These are phyloP conservation scores for Anticlea derivata DNA, from an alignment of 2,888 invertebrate species.

Conservation along the genomic window DNA sequence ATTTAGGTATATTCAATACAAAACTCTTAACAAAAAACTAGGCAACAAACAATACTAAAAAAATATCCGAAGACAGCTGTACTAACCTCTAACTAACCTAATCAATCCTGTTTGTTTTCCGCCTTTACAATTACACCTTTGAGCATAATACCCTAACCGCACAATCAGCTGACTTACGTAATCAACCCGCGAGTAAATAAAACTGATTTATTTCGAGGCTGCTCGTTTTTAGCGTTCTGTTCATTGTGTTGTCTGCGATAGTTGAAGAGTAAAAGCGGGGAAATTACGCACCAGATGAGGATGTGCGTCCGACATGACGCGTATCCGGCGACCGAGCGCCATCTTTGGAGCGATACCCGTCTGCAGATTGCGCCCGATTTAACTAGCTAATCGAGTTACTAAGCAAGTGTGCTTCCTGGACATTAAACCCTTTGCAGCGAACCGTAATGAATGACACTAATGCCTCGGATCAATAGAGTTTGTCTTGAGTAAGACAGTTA, in stretches of 20 bases:
- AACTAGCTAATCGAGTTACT: constrained; percentile 49
- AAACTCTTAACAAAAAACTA: too few relatives aligned
- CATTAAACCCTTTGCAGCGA: constrained; percentile 27
- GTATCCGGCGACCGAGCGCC: constrained; percentile 63
- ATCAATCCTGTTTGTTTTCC: constrained; percentile 42
- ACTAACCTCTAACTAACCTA: too few relatives aligned
- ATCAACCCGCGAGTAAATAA: constrained; percentile 60
- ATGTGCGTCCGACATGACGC: constrained; percentile 76
- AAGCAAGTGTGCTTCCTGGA: constrained; percentile 38
- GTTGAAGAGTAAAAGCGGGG: constrained; percentile 62
- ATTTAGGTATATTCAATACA: too few relatives aligned
- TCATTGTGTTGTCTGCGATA: constrained; percentile 51
- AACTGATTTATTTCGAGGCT: constrained; percentile 61
- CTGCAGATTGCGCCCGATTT: constrained; percentile 51
- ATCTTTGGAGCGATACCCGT: constrained; percentile 57
- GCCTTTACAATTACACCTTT: constrained; percentile 44
- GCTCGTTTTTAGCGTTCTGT: constrained; percentile 46
- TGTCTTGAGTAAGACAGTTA: constrained; percentile 13
- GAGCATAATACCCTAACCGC: constrained; percentile 41
- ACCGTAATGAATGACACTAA: constrained; percentile 26
- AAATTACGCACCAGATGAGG: constrained; percentile 68
- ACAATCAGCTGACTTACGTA: constrained; percentile 60
- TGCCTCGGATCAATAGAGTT: constrained; percentile 18
- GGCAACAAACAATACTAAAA: too few relatives aligned
- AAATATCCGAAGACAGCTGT: too few relatives aligned